Conservation (phyloP, 2,113 vertebrate genomes). For the Girardinichthys multiradiatus region DNA sequence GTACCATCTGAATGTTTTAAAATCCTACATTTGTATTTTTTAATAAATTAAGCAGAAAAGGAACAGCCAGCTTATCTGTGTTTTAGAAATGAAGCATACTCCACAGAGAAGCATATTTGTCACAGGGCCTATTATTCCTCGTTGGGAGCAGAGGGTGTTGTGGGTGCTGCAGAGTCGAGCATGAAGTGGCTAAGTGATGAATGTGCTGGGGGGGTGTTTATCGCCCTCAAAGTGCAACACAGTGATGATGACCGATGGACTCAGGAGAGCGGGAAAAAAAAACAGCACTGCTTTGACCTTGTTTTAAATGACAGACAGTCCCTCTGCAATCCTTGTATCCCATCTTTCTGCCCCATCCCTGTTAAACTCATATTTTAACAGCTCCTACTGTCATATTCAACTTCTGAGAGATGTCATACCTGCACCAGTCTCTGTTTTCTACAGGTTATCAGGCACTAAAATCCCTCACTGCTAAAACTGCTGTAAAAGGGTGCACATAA, state of each 20-base stretch:
- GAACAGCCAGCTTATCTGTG: conserved; percentile 2
- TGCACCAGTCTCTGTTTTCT: background rate
- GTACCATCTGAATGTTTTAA: background rate
- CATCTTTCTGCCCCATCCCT: background rate
- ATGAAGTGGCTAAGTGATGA: conserved; percentile 66
- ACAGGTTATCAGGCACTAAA: background rate
- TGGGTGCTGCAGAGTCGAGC: conserved; percentile 28
- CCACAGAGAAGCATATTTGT: conserved; percentile 48
- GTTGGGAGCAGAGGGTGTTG: conserved; percentile 53
- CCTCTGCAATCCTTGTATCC: conserved; percentile 4
- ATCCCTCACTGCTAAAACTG: background rate
- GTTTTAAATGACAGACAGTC: conserved; percentile 50
- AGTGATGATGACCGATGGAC: conserved; percentile 67
- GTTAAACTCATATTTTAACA: background rate
- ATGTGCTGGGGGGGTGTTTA: conserved; percentile 65
- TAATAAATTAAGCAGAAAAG: background rate
- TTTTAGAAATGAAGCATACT: conserved; percentile 30
- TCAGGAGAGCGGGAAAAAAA: conserved; percentile 29
- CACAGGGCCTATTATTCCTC: conserved; percentile 57
- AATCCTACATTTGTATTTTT: background rate
- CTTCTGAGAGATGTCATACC: background rate
- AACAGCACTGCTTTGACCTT: conserved; percentile 61
- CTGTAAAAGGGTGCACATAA: background rate
- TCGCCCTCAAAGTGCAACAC: conserved; percentile 37
- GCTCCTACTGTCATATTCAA: background rate